Evolutionary conservation across 1,140 invertebrate species (phyloP).

Genomic region (Penaeus indicus): DNA sequence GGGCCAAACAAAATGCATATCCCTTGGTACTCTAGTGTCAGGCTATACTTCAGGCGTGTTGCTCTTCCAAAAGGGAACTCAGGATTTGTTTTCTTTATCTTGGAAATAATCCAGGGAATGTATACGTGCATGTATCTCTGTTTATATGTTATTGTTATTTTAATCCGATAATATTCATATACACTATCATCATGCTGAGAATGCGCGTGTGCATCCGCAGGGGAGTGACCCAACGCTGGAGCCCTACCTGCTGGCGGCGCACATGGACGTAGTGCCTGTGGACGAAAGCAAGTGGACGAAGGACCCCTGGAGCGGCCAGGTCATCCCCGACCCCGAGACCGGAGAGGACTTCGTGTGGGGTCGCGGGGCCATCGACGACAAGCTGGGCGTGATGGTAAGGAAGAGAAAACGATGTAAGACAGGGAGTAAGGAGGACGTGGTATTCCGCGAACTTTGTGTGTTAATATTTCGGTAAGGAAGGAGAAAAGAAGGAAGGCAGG

Average conservation of each 20-base stretch:
- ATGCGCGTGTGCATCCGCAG: constrained; percentile 5
- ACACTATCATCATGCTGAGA: not conserved
- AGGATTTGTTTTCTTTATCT: not conserved
- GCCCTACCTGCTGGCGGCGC: constrained; percentile 74
- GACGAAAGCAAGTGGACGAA: constrained; percentile 72
- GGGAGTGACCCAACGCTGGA: constrained; percentile 69
- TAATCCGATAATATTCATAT: not conserved
- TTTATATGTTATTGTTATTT: not conserved
- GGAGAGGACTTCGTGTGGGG: constrained; percentile 72
- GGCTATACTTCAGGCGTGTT: too few relatives aligned
- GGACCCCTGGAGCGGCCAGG: constrained; percentile 73
- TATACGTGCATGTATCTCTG: too few relatives aligned
- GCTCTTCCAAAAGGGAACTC: too few relatives aligned
- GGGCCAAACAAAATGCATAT: too few relatives aligned
- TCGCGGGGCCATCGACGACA: constrained; percentile 75
- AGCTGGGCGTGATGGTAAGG: constrained; percentile 72
- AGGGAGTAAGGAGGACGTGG: not conserved
- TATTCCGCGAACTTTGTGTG: too few relatives aligned
- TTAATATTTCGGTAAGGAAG: constrained; percentile 29
- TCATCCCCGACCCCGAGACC: constrained; percentile 70
- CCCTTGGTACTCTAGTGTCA: too few relatives aligned
- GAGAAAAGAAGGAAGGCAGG: not conserved
- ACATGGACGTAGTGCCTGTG: constrained; percentile 77
- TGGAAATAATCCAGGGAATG: too few relatives aligned
- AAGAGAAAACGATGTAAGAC: not conserved